phyloP scores from a whole-genome alignment of 2,113 vertebrate genomes.

The Gallinago paraguaiae region DNA sequence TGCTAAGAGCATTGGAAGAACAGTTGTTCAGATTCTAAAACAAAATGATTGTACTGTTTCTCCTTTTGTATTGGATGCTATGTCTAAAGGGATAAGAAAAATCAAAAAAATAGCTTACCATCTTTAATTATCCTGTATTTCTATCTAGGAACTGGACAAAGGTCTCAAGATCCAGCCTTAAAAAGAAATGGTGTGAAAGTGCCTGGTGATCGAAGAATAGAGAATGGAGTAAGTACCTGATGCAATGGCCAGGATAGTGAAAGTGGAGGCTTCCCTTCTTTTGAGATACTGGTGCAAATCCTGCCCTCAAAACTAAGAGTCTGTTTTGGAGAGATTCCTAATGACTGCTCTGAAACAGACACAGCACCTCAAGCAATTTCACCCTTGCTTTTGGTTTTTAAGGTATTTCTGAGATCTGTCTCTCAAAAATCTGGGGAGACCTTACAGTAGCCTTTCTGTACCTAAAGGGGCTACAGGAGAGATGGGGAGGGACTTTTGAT shows the following conservation, averaged over 20 bases:
- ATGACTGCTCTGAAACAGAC: not conserved
- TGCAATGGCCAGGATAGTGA: not conserved
- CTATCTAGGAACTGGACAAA: conserved; percentile 74
- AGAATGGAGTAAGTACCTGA: conserved; percentile 89
- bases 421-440: too few relatives aligned
- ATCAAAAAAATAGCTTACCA: not conserved
- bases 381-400: not conserved
- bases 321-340: not conserved
- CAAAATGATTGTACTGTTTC: not conserved
- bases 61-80: not conserved
- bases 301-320: not conserved
- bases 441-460: too few relatives aligned
- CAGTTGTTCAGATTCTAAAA: not conserved
- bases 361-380: not conserved
- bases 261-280: not conserved
- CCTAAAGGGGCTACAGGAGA: too few relatives aligned
- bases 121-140: conserved; percentile 8
- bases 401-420: not conserved
- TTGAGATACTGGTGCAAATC: not conserved
- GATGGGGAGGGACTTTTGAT: too few relatives aligned
- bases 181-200: conserved; percentile 90
- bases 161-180: conserved; percentile 78
- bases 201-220: conserved; percentile 83
- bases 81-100: not conserved
- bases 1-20: not conserved